Evolutionary conservation across 2,797 vertebrate species (phyloP).

Genomic region (Zenarchopterus dispar): DNA sequence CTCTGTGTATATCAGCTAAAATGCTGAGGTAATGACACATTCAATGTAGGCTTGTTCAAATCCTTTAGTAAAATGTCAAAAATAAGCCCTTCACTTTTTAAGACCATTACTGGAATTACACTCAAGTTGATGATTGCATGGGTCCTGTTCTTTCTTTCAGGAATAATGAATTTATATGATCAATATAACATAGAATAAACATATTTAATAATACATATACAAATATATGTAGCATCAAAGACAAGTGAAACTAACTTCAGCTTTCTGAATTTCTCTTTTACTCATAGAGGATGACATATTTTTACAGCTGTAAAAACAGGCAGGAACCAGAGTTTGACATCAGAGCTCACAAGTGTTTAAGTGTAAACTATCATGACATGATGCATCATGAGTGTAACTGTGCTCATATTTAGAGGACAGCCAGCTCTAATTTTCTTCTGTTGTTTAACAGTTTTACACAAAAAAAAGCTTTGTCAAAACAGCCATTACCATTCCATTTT

Average conservation of each 20-base stretch:
- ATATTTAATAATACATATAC: too few species aligned
- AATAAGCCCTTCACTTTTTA: too few species aligned
- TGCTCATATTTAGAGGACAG: background rate
- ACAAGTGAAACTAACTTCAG: background rate
- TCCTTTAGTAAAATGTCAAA: too few species aligned
- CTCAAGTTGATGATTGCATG: background rate
- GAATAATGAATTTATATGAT: background rate
- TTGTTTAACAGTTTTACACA: background rate
- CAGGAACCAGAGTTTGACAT: background rate
- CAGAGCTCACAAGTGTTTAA: background rate
- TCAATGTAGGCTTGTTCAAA: too few species aligned
- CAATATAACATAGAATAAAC: background rate
- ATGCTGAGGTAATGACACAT: too few species aligned
- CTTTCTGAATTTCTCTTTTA: background rate
- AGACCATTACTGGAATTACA: too few species aligned
- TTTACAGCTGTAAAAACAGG: background rate
- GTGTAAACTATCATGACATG: slow-evolving; percentile 9
- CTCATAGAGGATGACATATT: background rate
- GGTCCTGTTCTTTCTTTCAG: background rate
- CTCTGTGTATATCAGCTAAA: too few species aligned
- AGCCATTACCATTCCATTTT: too few species aligned
- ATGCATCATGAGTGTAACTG: background rate
- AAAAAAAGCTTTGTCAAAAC: too few species aligned
- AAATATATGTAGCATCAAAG: background rate
- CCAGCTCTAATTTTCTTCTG: background rate